Conservation (phyloP, 1,140 invertebrate genomes). For the Zaprionus tsacasi region DNA sequence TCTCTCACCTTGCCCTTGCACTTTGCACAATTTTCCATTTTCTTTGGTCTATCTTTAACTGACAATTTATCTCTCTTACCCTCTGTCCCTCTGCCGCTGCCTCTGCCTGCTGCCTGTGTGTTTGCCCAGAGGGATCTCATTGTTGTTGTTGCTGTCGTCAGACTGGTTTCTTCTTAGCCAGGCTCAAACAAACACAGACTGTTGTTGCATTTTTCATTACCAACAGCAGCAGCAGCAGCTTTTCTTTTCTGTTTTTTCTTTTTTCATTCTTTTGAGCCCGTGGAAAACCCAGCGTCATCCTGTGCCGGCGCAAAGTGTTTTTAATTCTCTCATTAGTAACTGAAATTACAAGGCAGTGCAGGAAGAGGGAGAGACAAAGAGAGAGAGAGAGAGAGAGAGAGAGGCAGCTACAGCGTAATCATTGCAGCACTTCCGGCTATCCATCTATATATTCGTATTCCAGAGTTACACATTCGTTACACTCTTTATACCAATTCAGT, state of each 20-base stretch:
- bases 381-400: conserved; percentile 1
- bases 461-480: conserved; percentile 24
- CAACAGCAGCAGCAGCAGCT: conserved; percentile 36
- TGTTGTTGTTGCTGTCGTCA: conserved; percentile 61
- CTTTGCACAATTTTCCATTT: conserved; percentile 74
- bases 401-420: conserved; percentile 7
- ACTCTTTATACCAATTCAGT: not conserved
- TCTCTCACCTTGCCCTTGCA: conserved; percentile 58
- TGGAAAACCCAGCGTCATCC: conserved; percentile 27
- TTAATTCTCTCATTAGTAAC: conserved; percentile 82
- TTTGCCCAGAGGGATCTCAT: conserved; percentile 42
- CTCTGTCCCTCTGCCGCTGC: not conserved
- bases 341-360: conserved; percentile 68
- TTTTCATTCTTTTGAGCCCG: conserved; percentile 66
- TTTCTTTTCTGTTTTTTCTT: conserved; percentile 6
- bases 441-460: not conserved
- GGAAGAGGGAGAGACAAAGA: not conserved
- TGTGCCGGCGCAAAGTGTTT: conserved; percentile 69
- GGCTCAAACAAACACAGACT: conserved; percentile 67
- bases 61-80: conserved; percentile 72
- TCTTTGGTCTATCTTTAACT: conserved; percentile 67
- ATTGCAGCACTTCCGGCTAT: conserved; percentile 41
- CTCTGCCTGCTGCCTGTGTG: conserved; percentile 5
- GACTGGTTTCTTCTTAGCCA: conserved; percentile 61
- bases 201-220: conserved; percentile 78